Conservation (phyloP, 2,797 vertebrate genomes). For the Chiloscyllium punctatum region DNA sequence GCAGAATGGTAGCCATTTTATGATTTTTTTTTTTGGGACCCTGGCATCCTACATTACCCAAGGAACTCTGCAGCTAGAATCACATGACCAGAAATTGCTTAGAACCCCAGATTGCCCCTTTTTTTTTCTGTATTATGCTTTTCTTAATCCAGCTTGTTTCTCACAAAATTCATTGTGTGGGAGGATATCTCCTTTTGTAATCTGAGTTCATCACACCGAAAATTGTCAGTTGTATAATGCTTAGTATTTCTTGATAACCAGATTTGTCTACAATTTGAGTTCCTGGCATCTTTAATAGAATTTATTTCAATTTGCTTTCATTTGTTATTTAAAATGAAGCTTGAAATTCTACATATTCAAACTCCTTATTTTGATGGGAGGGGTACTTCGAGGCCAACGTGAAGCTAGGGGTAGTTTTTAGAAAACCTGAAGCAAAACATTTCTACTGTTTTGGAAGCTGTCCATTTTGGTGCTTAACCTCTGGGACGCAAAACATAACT, state of each 20-base stretch:
- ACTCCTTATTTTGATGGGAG: not conserved
- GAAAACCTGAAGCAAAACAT: not conserved
- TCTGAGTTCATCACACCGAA: not conserved
- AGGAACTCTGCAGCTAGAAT: constrained; percentile 14
- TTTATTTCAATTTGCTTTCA: not conserved
- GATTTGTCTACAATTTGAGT: not conserved
- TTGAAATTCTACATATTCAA: not conserved
- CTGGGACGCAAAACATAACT: not conserved
- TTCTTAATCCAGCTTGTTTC: not conserved
- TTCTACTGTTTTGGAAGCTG: not conserved
- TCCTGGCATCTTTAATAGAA: not conserved
- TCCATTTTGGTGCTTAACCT: not conserved
- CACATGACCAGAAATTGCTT: not conserved
- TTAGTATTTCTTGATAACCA: not conserved
- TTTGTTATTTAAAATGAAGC: not conserved
- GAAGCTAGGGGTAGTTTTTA: not conserved
- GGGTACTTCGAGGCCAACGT: not conserved
- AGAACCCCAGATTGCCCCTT: not conserved
- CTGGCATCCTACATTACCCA: constrained; percentile 27
- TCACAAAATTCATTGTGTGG: not conserved
- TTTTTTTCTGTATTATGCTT: not conserved
- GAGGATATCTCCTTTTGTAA: not conserved
- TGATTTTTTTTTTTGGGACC: not conserved
- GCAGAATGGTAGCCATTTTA: constrained; percentile 21
- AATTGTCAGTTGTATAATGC: not conserved